Evolutionary conservation across 1,140 invertebrate species (phyloP), one percentile per base, ranked within the genome.

Genomic region (Aphaenogaster rudis): DNA sequence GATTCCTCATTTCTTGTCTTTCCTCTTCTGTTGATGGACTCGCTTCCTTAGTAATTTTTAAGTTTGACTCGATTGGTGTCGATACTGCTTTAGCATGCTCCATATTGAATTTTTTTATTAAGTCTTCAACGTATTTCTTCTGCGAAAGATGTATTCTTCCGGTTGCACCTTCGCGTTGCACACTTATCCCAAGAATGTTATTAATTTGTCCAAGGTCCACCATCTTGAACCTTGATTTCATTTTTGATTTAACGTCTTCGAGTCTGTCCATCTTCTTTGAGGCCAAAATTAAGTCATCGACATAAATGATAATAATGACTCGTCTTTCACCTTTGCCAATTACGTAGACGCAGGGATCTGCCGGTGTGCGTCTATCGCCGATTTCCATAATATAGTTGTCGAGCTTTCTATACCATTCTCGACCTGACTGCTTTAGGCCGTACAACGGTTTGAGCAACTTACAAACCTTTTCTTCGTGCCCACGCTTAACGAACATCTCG

Each of bases 71-170:
- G 0, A 84, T 78, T 1, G 57, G 74, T 9, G 72, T 84, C 2
- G 64, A 13, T 0, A 50, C 54, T 15, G 50, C 3, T 61, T 69
- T 84, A 5, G 80, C 66, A n/a, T 79, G 0, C 39, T 85, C 0
- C 76, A 88, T 80, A 6, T 72, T n/a, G 5, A 88, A 85, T 59
- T 66, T 85, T 13, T 33, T 13, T 3, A 88, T 15, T 3, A 88
- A 80, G 39, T 79, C 42, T 71, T 71, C 15, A 3, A 63, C 28
- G 28, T 72, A 74, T 28, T 52, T 72, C n/a, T n/a, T 28, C n/a
- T 84, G 80, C 1, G 77, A 57, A 4, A 80, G 50, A 33, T 36
- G 42, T 1, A 80, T 64, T 0, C 8, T 67, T 11, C 77, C 63
- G 2, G 63, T 72, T 7, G 3, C 42, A 15, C 54, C 57, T 5